Conservation (phyloP, 1,140 invertebrate species). For the Temnothorax curvispinosus region DNA sequence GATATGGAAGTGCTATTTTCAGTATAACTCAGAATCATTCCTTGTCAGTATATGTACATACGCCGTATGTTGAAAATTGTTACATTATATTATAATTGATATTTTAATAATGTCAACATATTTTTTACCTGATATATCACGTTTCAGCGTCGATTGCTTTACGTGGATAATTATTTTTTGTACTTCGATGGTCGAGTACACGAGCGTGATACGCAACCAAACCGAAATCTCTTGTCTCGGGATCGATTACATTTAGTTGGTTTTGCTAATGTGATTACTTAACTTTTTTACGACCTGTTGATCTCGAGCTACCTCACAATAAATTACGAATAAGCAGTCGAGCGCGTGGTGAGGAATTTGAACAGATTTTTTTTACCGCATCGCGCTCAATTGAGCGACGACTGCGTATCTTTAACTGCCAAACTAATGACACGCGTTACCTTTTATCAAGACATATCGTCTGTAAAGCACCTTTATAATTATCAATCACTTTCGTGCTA, state of each 20-base stretch:
- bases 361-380: not conserved
- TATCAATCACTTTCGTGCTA: not conserved
- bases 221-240: not conserved
- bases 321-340: conserved; percentile 18
- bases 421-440: conserved; percentile 27
- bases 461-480: not conserved
- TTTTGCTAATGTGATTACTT: conserved; percentile 6
- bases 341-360: not conserved
- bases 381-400: not conserved
- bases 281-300: conserved; percentile 9
- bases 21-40: conserved; percentile 72
- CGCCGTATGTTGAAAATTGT: conserved; percentile 43
- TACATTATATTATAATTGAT: conserved; percentile 56
- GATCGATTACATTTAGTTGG: conserved; percentile 7
- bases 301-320: conserved; percentile 35
- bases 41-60: conserved; percentile 67
- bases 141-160: conserved; percentile 29
- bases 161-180: not conserved
- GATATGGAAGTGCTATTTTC: conserved; percentile 60
- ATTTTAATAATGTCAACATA: conserved; percentile 47
- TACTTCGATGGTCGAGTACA: not conserved
- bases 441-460: conserved; percentile 28
- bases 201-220: not conserved
- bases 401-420: conserved; percentile 29
- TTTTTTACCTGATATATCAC: conserved; percentile 32